These are phyloP conservation scores for Archivesica marissinica DNA, from an alignment of 1,140 invertebrate genomes.

Conservation along the genomic window DNA sequence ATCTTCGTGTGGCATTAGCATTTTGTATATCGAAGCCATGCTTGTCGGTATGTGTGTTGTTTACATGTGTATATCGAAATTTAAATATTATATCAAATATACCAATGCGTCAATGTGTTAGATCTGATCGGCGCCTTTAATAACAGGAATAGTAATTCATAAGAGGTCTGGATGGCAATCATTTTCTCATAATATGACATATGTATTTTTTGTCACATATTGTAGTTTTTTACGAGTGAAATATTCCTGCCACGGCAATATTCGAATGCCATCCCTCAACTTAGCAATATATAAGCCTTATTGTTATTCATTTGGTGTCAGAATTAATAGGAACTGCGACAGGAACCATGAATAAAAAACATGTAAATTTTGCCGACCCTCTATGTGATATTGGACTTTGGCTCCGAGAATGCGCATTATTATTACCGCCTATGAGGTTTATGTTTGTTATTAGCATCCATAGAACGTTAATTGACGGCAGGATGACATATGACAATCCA, in stretches of 20 bases:
- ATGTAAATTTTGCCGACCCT: not conserved
- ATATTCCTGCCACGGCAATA: not conserved
- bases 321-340: not conserved
- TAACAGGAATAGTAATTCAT: not conserved
- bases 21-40: too few relatives aligned
- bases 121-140: not conserved
- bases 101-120: too few relatives aligned
- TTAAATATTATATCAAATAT: too few relatives aligned
- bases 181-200: not conserved
- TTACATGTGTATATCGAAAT: too few relatives aligned
- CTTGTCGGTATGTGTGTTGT: too few relatives aligned
- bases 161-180: not conserved
- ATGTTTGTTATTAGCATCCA: constrained; percentile 25
- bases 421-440: constrained; percentile 13
- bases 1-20: too few relatives aligned
- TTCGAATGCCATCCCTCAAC: not conserved
- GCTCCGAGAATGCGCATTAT: constrained; percentile 1
- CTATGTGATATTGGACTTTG: not conserved
- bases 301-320: constrained; percentile 51
- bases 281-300: not conserved
- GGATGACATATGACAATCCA: not conserved
- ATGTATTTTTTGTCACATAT: constrained; percentile 13
- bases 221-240: not conserved
- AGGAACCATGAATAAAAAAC: constrained; percentile 40
- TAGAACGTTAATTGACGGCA: not conserved